Conservation (phyloP, 2,113 vertebrate genomes). For the Amazona guildingii region DNA sequence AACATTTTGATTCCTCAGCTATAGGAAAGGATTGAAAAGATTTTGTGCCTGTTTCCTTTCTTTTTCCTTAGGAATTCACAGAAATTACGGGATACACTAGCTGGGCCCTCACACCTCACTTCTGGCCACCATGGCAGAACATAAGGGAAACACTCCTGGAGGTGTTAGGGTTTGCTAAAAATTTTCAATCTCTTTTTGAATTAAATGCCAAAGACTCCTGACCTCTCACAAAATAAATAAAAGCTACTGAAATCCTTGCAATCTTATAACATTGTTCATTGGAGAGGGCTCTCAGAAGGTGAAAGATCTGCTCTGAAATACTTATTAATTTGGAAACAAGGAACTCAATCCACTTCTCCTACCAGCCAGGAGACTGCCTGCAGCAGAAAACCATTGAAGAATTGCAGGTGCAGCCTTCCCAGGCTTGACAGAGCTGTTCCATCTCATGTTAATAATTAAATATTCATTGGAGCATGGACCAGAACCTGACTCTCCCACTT, state of each 20-base stretch:
- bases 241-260: not conserved
- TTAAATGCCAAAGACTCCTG: not conserved
- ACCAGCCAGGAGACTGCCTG: not conserved
- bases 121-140: not conserved
- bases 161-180: not conserved
- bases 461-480: conserved; percentile 64
- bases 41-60: not conserved
- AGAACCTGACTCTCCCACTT: conserved; percentile 62
- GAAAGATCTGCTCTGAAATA: not conserved
- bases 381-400: conserved; percentile 31
- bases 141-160: not conserved
- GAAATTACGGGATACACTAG: not conserved
- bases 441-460: conserved; percentile 70
- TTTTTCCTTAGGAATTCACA: not conserved
- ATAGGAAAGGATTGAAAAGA: not conserved
- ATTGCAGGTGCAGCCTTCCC: conserved; percentile 49
- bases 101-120: not conserved
- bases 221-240: not conserved
- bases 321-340: not conserved
- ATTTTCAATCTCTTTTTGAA: not conserved
- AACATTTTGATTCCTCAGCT: not conserved
- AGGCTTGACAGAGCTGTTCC: conserved; percentile 56
- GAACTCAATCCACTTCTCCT: not conserved
- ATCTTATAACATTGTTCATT: not conserved
- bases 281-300: not conserved